Percentiles rank a stretch among this genome's conserved stretches.
Evolutionary conservation across 1,140 invertebrate genomes (phyloP).

Genomic region (Aplysia californica): DNA sequence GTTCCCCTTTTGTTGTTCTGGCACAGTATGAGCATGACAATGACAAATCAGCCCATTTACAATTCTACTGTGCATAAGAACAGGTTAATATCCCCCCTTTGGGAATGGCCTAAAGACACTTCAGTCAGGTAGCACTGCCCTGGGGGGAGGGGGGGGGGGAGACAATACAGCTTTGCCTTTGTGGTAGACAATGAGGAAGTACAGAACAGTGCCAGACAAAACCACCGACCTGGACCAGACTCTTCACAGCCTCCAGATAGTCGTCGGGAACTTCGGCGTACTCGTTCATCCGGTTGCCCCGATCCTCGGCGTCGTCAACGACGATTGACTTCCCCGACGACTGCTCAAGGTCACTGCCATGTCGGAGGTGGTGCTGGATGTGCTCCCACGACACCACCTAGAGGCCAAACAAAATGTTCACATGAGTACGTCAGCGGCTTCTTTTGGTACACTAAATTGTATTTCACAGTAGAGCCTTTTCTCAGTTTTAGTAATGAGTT

Average conservation of each 20-base stretch:
- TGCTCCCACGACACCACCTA: conserved; percentile 72
- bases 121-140: no score
- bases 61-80: background rate
- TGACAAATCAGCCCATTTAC: background rate
- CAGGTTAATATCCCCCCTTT: no score
- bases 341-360: background rate
- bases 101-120: background rate
- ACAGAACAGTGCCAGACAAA: background rate
- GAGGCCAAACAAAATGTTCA: background rate
- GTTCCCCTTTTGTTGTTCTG: no score
- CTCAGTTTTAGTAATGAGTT: no score
- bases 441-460: background rate
- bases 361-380: conserved; percentile 59
- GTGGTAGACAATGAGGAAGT: background rate
- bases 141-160: no score
- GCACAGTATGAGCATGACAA: no score
- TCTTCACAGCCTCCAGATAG: conserved; percentile 15
- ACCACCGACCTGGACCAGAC: conserved; percentile 10
- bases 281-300: conserved; percentile 43
- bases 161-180: no score
- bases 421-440: background rate
- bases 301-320: conserved; percentile 19
- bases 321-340: background rate
- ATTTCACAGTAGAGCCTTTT: no score
- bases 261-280: conserved; percentile 41